phyloP scores from a whole-genome alignment of 2,888 invertebrate genomes.

The Emmelina monodactyla region DNA sequence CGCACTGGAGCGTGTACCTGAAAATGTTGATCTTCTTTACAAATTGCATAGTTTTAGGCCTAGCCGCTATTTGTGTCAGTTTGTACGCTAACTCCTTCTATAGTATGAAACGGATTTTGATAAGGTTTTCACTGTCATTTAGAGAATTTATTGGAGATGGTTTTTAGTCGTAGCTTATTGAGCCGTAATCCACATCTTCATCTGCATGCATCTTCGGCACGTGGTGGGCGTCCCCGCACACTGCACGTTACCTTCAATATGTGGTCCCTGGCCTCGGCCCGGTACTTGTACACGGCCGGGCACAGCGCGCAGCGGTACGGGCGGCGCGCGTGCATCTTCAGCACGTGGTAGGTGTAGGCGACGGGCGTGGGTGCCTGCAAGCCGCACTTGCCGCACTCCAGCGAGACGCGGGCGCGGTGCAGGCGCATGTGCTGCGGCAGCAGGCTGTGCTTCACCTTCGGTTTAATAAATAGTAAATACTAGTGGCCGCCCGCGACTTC shows the following conservation, averaged over 20 bases:
- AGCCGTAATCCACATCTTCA: too few relatives aligned
- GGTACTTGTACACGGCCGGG: conserved; percentile 3
- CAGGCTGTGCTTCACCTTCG: background rate
- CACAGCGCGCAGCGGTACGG: conserved; percentile 9
- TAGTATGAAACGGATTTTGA: too few relatives aligned
- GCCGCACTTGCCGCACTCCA: conserved; percentile 5
- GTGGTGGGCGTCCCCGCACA: too few relatives aligned
- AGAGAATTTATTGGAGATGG: too few relatives aligned
- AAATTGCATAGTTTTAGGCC: too few relatives aligned
- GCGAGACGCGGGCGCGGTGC: background rate
- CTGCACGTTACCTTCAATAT: conserved; percentile 8
- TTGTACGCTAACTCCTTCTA: too few relatives aligned
- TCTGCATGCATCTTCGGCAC: too few relatives aligned
- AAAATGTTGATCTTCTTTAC: background rate
- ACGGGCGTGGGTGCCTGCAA: background rate
- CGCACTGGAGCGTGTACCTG: conserved; percentile 9
- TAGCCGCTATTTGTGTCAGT: too few relatives aligned
- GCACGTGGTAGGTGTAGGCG: conserved; percentile 4
- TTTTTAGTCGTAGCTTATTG: too few relatives aligned
- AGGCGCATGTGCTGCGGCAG: background rate
- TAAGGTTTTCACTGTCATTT: too few relatives aligned
- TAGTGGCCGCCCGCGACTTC: too few relatives aligned
- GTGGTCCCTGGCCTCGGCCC: conserved; percentile 8
- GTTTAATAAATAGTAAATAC: too few relatives aligned
- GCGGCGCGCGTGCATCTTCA: conserved; percentile 4